Evolutionary conservation across 2,888 invertebrate genomes (phyloP), one percentile per base, ranked within the genome.

Genomic region (Apeira syringaria): DNA sequence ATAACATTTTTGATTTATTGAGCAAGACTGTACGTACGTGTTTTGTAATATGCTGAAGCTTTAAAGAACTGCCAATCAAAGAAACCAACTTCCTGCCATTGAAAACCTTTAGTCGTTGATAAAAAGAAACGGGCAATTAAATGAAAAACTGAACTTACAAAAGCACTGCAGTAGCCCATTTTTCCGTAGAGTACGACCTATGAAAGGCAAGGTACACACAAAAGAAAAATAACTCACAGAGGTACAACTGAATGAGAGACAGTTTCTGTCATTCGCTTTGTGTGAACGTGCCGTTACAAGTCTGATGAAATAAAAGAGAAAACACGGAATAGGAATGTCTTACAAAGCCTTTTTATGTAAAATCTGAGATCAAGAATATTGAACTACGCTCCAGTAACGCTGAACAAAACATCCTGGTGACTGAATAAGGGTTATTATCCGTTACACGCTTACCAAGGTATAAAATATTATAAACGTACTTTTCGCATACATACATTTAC

Each of bases 301-400:
- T 17, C 39, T 52, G 40, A 30, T 24, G 39, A 29, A 50, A 42
- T 30, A 42, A 47, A 44, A 54, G 45, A 56, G 35, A 30, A 50
- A 42, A 42, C 41, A 37, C 27, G 61, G n/a, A 64, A 63, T 57
- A 52, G 46, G 57, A 47, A 59, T 52, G 56, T 56, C 53, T 61
- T 41, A 35, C 58, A 51, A 53, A 53, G 56, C 50, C 48, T 56
- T 58, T 63, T 63, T 61, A 60, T 59, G 46, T 53, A 56, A 48
- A 54, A 52, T 43, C 50, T 40, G 47, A 56, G 59, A 64, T 67
- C 57, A 61, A 61, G 59, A 64, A 64, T 64, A 63, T 66, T 66
- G 59, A 58, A 53, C 45, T 46, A 52, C 56, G 66, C 63, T 50
- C 64, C 56, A 67, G 58, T 64, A 59, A 58, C 41, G 44, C 49